Percentiles rank a stretch among this genome's conserved stretches.
Evolutionary conservation across 2,888 invertebrate species (phyloP).

Genomic region (Charanyca ferruginea): DNA sequence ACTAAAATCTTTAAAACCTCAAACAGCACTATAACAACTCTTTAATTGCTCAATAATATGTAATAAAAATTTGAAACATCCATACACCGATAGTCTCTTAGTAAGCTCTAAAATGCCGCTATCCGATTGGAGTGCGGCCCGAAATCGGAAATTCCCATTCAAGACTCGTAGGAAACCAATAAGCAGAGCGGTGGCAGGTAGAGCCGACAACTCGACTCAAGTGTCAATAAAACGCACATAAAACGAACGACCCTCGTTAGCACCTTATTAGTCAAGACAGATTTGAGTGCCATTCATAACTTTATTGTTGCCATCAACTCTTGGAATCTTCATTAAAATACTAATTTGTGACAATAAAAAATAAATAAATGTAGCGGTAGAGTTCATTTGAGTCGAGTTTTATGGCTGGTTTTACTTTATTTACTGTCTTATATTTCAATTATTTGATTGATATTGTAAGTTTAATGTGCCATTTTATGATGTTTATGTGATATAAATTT

Average conservation of each 20-base stretch:
- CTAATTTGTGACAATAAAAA: constrained; percentile 74
- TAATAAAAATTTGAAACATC: constrained; percentile 70
- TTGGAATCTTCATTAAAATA: constrained; percentile 74
- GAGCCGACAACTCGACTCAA: constrained; percentile 75
- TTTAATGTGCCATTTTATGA: constrained; percentile 57
- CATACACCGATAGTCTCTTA: constrained; percentile 47
- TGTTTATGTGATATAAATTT: constrained; percentile 48
- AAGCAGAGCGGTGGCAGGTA: constrained; percentile 79
- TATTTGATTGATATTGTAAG: constrained; percentile 53
- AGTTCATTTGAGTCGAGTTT: constrained; percentile 56
- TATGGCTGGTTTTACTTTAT: constrained; percentile 60
- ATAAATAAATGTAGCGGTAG: constrained; percentile 64
- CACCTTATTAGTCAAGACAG: constrained; percentile 86
- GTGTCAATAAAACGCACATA: constrained; percentile 88
- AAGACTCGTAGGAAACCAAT: constrained; percentile 81
- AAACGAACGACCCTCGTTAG: constrained; percentile 88
- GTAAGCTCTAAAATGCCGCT: constrained; percentile 83
- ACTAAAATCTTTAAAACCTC: constrained; percentile 40
- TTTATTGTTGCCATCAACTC: constrained; percentile 81
- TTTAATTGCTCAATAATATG: constrained; percentile 69
- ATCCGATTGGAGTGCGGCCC: constrained; percentile 42
- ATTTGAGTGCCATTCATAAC: constrained; percentile 84
- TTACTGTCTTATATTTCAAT: constrained; percentile 54
- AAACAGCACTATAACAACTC: constrained; percentile 55
- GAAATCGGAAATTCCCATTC: constrained; percentile 64